phyloP scores from a whole-genome alignment of 2,113 vertebrate species.

The Formicarius rufipectus region DNA sequence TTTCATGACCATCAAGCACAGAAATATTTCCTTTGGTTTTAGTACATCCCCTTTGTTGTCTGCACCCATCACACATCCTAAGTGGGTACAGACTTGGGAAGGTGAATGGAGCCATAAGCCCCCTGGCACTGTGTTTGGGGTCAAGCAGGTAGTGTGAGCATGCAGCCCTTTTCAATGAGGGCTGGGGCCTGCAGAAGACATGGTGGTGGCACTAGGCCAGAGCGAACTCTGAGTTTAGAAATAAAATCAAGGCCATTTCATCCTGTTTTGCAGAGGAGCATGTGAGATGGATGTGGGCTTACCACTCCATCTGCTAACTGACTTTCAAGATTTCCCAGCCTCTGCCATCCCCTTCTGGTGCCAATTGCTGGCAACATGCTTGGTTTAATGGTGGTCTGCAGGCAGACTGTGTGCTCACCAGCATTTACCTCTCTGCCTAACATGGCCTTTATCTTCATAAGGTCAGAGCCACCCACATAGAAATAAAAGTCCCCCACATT shows the following conservation, averaged over 20 bases:
- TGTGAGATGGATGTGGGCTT: neutral
- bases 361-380: accelerated
- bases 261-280: neutral
- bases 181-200: neutral
- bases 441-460: accelerated
- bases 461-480: neutral
- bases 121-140: accelerated
- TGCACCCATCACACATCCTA: neutral
- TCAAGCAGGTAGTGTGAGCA: accelerated
- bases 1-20: accelerated
- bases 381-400: neutral
- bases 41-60: accelerated
- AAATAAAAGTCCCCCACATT: neutral
- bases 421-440: neutral
- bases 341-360: neutral
- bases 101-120: neutral
- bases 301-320: neutral
- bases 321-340: neutral
- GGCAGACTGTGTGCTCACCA: neutral
- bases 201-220: accelerated
- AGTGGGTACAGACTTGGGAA: neutral
- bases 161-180: neutral
- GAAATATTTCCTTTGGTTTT: neutral
- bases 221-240: neutral
- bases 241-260: neutral